These are phyloP conservation scores for Sebastes elongatus DNA, from an alignment of 2,797 vertebrate species.

Conservation along the genomic window DNA sequence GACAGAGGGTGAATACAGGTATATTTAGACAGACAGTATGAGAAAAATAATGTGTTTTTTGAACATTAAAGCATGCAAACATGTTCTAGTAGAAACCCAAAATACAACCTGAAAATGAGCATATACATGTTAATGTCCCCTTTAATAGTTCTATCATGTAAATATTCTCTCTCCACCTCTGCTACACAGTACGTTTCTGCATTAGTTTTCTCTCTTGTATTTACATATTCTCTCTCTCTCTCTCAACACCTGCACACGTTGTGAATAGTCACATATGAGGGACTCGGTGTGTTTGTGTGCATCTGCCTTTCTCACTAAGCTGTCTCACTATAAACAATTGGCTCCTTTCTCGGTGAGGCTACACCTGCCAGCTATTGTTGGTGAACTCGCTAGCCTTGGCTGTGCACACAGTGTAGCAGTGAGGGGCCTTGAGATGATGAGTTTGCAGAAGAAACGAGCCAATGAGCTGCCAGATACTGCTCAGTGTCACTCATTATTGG, in stretches of 20 bases:
- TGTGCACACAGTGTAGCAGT: constrained; percentile 27
- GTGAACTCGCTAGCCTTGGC: constrained; percentile 15
- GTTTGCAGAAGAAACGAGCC: constrained; percentile 42
- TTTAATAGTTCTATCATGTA: background rate
- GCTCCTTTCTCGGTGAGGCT: constrained; percentile 5
- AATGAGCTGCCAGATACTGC: constrained; percentile 31
- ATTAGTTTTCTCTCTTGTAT: background rate
- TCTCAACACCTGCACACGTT: constrained; percentile 11
- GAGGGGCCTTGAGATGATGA: constrained; percentile 33
- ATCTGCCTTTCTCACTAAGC: constrained; percentile 11
- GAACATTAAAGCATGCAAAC: too few relatives aligned
- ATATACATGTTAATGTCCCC: too few relatives aligned
- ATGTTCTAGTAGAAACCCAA: too few relatives aligned
- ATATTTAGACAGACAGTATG: too few relatives aligned
- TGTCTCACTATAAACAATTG: constrained; percentile 30
- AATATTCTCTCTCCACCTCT: background rate
- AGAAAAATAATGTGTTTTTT: too few relatives aligned
- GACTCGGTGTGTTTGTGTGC: background rate
- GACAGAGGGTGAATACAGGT: too few relatives aligned
- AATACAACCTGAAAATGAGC: too few relatives aligned
- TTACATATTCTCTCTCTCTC: background rate
- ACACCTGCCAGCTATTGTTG: constrained; percentile 49
- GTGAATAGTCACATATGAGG: background rate
- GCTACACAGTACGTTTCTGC: background rate
- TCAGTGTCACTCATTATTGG: constrained; percentile 23